Evolutionary conservation across 37 sponge, comb jelly and placozoan species (phyloP).

Genomic region (Hexactinellida sp.): DNA sequence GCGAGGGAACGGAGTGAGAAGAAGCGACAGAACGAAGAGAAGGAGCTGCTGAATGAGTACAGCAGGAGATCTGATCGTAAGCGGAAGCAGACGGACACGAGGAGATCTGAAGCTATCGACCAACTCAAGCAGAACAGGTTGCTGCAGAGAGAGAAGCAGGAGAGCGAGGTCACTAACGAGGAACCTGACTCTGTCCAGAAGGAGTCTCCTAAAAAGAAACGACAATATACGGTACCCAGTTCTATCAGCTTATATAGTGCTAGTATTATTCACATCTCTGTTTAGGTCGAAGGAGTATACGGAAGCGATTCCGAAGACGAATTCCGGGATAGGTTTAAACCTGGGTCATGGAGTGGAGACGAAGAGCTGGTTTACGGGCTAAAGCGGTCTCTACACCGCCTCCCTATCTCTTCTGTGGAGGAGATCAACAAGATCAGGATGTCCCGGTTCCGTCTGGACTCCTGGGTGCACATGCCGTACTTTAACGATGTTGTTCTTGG

Average conservation of each 20-base stretch:
- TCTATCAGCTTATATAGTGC: no score
- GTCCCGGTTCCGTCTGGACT: constrained; percentile 74
- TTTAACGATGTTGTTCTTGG: constrained; percentile 65
- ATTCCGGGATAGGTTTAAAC: no score
- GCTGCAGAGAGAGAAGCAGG: constrained; percentile 30
- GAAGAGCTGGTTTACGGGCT: not conserved
- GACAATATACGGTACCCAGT: not conserved
- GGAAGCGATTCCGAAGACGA: not conserved
- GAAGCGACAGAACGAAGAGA: constrained; percentile 30
- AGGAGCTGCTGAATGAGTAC: not conserved
- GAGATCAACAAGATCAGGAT: constrained; percentile 68
- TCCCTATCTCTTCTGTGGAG: constrained; percentile 25
- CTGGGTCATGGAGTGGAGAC: no score
- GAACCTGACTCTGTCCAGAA: constrained; percentile 9
- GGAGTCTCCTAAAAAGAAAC: constrained; percentile 30
- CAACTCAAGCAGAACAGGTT: constrained; percentile 63
- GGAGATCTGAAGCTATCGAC: constrained; percentile 62
- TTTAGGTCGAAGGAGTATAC: not conserved
- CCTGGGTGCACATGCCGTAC: constrained; percentile 46
- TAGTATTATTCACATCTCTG: not conserved
- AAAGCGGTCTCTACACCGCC: not conserved
- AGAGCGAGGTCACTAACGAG: constrained; percentile 25
- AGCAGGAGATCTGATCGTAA: constrained; percentile 29
- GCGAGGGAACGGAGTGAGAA: constrained; percentile 27
- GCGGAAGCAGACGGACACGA: constrained; percentile 35